Percentiles rank a stretch among this genome's conserved stretches.
phyloP scores from a whole-genome alignment of 1,140 invertebrate genomes.

The Vanessa atalanta region DNA sequence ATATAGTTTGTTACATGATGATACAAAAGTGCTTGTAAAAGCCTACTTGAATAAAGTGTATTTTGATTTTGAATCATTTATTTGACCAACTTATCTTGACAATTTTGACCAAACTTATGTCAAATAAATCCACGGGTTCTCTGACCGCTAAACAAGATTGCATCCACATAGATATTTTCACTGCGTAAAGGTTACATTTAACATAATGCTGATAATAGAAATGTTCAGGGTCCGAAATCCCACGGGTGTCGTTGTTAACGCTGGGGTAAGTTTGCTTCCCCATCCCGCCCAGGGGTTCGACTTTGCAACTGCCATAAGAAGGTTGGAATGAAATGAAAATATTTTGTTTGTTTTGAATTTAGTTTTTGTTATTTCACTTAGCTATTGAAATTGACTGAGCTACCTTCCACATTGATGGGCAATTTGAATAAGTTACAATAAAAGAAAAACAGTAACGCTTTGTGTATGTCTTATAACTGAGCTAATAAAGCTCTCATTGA shows the following conservation, averaged over 20 bases:
- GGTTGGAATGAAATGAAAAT: neutral
- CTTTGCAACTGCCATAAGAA: neutral
- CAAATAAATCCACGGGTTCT: no score
- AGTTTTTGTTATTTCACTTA: neutral
- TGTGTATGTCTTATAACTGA: no score
- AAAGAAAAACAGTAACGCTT: no score
- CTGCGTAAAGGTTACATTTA: neutral
- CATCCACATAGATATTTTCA: neutral
- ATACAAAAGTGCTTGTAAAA: no score
- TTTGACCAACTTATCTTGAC: no score
- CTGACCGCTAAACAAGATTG: neutral
- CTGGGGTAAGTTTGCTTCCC: neutral
- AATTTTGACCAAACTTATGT: no score
- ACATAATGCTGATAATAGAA: conserved; percentile 1
- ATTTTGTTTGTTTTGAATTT: neutral
- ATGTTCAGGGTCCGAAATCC: neutral
- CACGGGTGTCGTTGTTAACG: neutral
- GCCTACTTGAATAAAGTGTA: no score
- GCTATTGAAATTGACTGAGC: neutral
- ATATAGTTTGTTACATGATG: no score
- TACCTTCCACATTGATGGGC: no score
- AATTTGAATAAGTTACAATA: no score
- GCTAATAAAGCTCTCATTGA: no score
- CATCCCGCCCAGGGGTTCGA: neutral
- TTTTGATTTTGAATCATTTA: no score